Evolutionary conservation across 2,113 vertebrate species (phyloP).

Genomic region (Turnix velox): DNA sequence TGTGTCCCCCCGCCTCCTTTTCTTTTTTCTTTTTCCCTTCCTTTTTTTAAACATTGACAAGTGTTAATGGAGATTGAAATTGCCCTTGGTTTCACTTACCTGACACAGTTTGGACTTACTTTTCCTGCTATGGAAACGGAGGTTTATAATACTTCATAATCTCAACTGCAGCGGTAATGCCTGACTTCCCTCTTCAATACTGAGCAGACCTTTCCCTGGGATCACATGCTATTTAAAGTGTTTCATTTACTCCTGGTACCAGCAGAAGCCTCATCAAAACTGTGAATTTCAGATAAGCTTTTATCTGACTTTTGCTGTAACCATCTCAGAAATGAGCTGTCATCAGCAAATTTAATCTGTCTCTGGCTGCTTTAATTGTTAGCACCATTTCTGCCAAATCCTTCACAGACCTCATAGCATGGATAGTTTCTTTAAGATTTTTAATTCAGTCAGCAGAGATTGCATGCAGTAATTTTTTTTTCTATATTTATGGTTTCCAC

Average conservation of each 20-base stretch:
- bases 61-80: background rate
- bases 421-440: slow-evolving; percentile 58
- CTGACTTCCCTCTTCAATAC: background rate
- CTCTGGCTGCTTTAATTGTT: slow-evolving; percentile 67
- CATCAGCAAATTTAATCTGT: slow-evolving; percentile 73
- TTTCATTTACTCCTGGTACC: slow-evolving; percentile 72
- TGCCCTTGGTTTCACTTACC: background rate
- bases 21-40: accelerated
- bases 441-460: slow-evolving; percentile 40
- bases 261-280: slow-evolving; percentile 68
- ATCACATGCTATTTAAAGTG: slow-evolving; percentile 59
- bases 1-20: accelerated
- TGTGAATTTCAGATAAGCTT: slow-evolving; percentile 68
- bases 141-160: background rate
- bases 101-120: background rate
- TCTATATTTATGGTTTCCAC: slow-evolving; percentile 19
- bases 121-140: slow-evolving; percentile 38
- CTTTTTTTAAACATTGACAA: background rate
- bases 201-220: slow-evolving; percentile 20
- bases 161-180: background rate
- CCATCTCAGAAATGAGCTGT: slow-evolving; percentile 73
- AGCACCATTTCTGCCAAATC: slow-evolving; percentile 50
- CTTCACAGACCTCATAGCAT: slow-evolving; percentile 22
- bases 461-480: background rate
- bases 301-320: slow-evolving; percentile 68